These are phyloP conservation scores for Anthonomus grandis DNA, from an alignment of 1,140 invertebrate species.

Conservation along the genomic window DNA sequence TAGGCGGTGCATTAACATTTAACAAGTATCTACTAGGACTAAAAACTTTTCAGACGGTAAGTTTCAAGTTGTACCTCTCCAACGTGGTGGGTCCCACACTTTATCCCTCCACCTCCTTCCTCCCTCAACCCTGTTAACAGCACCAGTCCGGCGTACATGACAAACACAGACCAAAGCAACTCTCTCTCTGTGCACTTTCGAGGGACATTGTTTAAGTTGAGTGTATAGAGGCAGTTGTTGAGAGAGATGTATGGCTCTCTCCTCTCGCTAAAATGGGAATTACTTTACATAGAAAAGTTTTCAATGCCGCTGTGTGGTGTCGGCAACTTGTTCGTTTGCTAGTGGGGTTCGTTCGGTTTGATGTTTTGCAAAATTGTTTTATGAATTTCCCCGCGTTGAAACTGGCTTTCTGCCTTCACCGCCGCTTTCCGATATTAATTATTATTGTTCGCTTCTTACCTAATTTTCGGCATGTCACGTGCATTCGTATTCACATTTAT, in stretches of 20 bases:
- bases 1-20: not conserved
- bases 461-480: not conserved
- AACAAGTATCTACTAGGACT: not conserved
- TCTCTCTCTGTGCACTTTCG: constrained; percentile 30
- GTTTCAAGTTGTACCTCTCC: constrained; percentile 4
- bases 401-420: too few species aligned
- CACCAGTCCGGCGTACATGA: constrained; percentile 31
- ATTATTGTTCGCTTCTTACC: constrained; percentile 18
- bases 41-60: not conserved
- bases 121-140: too few species aligned
- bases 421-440: constrained; percentile 15
- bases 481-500: too few species aligned
- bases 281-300: constrained; percentile 28
- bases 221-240: constrained; percentile 26
- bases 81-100: constrained; percentile 9
- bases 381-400: too few species aligned
- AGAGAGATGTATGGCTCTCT: constrained; percentile 30
- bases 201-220: constrained; percentile 32
- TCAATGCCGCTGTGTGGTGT: constrained; percentile 17
- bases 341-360: not conserved
- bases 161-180: constrained; percentile 34
- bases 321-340: not conserved
- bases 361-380: constrained; percentile 22
- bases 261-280: constrained; percentile 28
- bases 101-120: too few species aligned